Evolutionary conservation across 2,113 vertebrate species (phyloP), one percentile per base, ranked within the genome.

Genomic region (Saccopteryx leptura): DNA sequence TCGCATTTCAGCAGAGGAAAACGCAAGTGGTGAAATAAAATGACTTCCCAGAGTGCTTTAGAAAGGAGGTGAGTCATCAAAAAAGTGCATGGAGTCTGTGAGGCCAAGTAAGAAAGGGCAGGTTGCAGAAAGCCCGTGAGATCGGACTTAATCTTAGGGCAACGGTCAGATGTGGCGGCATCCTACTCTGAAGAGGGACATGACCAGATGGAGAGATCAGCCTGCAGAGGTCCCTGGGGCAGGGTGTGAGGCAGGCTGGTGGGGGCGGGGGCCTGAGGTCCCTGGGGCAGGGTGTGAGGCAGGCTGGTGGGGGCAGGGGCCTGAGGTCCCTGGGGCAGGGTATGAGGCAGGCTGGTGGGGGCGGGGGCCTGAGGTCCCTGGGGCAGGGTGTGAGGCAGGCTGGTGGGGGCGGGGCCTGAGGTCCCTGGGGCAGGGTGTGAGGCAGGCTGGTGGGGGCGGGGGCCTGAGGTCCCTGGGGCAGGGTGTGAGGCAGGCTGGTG

Each of bases 271-370:
- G 18, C 11, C 68, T 54, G 21, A 52, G 50, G 8, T 50, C 4
- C n/a, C n/a, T n/a, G n/a, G n/a, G n/a, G n/a, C n/a, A n/a, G n/a
- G n/a, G n/a, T n/a, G n/a, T n/a, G n/a, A n/a, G n/a, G n/a, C n/a
- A n/a, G n/a, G n/a, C n/a, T n/a, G n/a, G n/a, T n/a, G n/a, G 9
- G 5, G 4, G 12, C 9, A 48, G 18, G 23, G 3, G 18, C 11
- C 68, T 54, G 21, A 52, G 50, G 8, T 50, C 4, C n/a, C n/a
- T n/a, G n/a, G n/a, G n/a, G n/a, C n/a, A n/a, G n/a, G n/a, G n/a
- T n/a, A n/a, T n/a, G n/a, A n/a, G n/a, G n/a, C n/a, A n/a, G n/a
- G n/a, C n/a, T n/a, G n/a, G n/a, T n/a, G n/a, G 9, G 5, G 4
- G 12, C 9, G 48, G 18, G 23, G 3, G 18, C 11, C 68, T 54